phyloP scores from a whole-genome alignment of 2,797 vertebrate species.

The Orestias chungarensis region DNA sequence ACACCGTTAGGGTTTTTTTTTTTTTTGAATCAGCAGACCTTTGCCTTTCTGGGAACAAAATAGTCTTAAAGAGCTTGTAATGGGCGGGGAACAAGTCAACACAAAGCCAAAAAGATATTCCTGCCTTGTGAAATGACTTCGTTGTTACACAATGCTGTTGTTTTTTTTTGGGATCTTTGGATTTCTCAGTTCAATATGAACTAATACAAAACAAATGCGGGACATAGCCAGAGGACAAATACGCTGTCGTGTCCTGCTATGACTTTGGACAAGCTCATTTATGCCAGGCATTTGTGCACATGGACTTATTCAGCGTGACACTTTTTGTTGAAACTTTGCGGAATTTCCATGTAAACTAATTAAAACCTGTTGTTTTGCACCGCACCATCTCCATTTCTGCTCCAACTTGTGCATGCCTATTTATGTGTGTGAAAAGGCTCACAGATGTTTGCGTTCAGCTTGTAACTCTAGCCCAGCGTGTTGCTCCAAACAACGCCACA shows the following conservation, averaged over 20 bases:
- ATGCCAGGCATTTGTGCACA: conserved; percentile 10
- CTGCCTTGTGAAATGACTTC: conserved; percentile 55
- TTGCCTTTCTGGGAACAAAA: conserved; percentile 16
- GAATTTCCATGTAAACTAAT: conserved; percentile 27
- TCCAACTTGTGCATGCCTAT: background rate
- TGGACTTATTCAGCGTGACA: background rate
- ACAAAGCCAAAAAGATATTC: conserved; percentile 41
- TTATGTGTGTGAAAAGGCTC: conserved; percentile 37
- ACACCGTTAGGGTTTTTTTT: conserved; percentile 8
- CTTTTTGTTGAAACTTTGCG: conserved; percentile 47
- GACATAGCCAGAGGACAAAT: conserved; percentile 30
- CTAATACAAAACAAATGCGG: conserved; percentile 30
- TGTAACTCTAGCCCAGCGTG: conserved; percentile 70
- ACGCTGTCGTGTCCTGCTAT: conserved; percentile 13
- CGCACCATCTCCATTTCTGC: background rate
- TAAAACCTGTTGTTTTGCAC: background rate
- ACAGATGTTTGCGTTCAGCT: conserved; percentile 68
- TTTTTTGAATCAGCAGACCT: background rate
- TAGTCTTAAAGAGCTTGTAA: conserved; percentile 2
- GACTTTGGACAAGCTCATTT: background rate
- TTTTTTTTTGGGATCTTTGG: conserved; percentile 41
- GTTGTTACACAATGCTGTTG: conserved; percentile 55
- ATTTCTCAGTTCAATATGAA: conserved; percentile 43
- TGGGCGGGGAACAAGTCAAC: conserved; percentile 18
- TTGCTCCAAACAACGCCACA: conserved; percentile 66